Evolutionary conservation across 2,888 invertebrate species (phyloP), one percentile per base, ranked within the genome.

Genomic region (Amblyjoppa fuscipennis): DNA sequence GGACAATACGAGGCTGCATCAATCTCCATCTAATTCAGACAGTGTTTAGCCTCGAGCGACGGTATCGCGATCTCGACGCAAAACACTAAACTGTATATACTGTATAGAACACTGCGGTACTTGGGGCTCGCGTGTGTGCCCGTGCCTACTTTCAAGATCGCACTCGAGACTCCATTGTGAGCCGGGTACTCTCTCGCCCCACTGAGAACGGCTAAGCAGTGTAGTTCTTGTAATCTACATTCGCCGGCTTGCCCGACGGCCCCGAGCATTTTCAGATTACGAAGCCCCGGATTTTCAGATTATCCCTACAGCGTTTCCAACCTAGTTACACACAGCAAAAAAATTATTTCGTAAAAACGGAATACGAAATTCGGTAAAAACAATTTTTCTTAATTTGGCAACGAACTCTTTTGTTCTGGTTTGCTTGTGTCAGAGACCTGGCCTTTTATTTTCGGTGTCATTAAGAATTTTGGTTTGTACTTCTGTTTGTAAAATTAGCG

Each of bases 101-200:
- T 73, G 59, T 59, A 59, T 45, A 6, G n/a, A 38, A 28, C 38
- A 73, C 73, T 73, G 73, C 73, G 59, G 41, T 41, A 59, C 25
- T 59, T 28, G 41, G 41, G 41, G 6, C 41, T 59, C 41, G 73
- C 28, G 73, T 71, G 38, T 16, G 25, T 56, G 34, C 34, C 20
- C 53, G 25, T 28, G 7, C 59, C n/a, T 11, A 53, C 56, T 64
- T 74, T 34, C 45, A 80, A 79, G 61, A 70, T 79, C 11, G 83
- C 61, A 83, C 83, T 83, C 64, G 83, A 83, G 83, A 79, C 83
- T 75, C 64, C 53, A 70, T 75, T 83, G 79, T 69, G 64, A 74
- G 51, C 45, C 64, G 59, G 78, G 49, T 11, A 49, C 59, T 78
- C 56, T 45, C 45, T 45, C 45, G n/a, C 53, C 69, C 51, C 49